Conservation (phyloP, 2,888 invertebrate species). For the Pristionchus japonicus region DNA sequence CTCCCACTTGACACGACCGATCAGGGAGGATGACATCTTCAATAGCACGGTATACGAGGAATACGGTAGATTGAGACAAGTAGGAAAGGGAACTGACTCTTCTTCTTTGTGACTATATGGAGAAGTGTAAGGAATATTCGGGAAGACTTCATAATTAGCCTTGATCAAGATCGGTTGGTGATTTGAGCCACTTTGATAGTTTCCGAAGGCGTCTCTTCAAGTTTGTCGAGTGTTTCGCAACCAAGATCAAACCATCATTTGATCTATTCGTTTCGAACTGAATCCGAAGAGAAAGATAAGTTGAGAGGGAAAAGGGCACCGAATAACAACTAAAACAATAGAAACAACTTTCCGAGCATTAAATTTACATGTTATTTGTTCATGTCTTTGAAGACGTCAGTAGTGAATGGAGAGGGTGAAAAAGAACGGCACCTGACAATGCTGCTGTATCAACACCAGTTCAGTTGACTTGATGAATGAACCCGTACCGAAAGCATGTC, state of each 20-base stretch:
- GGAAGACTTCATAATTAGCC: neutral
- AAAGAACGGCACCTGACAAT: too few species aligned
- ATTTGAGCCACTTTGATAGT: neutral
- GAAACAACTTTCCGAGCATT: neutral
- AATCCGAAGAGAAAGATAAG: neutral
- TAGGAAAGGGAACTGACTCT: neutral
- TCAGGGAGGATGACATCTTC: neutral
- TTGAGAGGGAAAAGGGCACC: neutral
- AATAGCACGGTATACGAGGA: neutral
- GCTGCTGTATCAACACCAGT: too few species aligned
- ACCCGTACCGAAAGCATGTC: too few species aligned
- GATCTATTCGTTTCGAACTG: neutral
- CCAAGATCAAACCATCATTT: neutral
- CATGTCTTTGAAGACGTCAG: too few species aligned
- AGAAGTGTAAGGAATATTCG: neutral
- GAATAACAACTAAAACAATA: neutral
- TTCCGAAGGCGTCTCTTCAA: neutral
- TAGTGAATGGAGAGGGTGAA: too few species aligned
- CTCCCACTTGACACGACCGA: constrained; percentile 22
- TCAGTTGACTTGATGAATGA: too few species aligned
- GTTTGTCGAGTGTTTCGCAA: neutral
- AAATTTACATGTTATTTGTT: too few species aligned
- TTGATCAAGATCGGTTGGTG: neutral
- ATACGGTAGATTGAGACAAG: neutral
- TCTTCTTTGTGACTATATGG: neutral